Conservation (phyloP, 2,113 vertebrate genomes). For the Garra rufa region DNA sequence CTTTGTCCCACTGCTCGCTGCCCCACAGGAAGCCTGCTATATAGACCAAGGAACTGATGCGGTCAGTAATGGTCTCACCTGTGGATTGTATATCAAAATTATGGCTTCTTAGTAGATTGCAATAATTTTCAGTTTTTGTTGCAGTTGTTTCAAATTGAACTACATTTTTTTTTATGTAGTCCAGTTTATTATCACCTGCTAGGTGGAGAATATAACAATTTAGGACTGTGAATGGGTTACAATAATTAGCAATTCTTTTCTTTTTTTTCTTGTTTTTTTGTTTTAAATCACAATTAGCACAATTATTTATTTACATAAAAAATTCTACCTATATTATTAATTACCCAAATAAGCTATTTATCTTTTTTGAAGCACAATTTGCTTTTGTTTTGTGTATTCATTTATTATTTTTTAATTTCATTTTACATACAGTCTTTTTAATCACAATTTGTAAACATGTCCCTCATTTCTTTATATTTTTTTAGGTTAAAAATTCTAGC, state of each 20-base stretch:
- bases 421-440: no score
- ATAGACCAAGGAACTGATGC: conserved; percentile 90
- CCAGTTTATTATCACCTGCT: neutral
- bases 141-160: no score
- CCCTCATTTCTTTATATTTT: no score
- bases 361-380: no score
- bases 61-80: conserved; percentile 64
- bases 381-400: no score
- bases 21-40: conserved; percentile 97
- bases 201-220: neutral
- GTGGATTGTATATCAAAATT: neutral
- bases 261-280: neutral
- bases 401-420: no score
- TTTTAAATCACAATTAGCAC: neutral
- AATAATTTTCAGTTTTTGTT: neutral
- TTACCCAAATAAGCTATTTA: no score
- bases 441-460: no score
- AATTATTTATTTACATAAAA: neutral
- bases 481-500: no score
- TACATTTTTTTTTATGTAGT: no score
- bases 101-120: neutral
- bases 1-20: conserved; percentile 93
- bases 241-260: neutral
- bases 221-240: neutral
- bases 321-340: neutral